Base-by-base conservation (phyloP, 2,797 vertebrate species). In the Podarcis siculus region DNA sequence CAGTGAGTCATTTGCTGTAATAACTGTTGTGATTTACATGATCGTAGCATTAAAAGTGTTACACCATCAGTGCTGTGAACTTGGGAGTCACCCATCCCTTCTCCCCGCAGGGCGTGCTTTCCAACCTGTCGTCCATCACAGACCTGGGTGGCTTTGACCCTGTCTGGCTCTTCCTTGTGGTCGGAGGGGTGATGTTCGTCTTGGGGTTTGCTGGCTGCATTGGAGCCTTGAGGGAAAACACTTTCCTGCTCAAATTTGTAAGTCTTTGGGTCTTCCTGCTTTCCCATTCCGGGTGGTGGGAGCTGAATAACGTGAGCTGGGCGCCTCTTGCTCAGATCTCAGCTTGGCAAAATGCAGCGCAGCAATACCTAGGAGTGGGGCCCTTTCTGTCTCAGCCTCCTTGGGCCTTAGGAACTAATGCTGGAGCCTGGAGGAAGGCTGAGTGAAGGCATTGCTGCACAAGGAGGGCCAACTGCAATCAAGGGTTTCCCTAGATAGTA, bases 91-190 rank as follows among this genome's bases (percentile, higher is more conserved):
- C 13, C 13, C 73, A 37, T 8, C 7, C 3, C 17, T 39, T 35
- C 35, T 72, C 3, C 88, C 89, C 82, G 39, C 95, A 99, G 98
- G 98, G 98, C 0, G 98, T 98, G 55, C 97, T 99, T 95, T 98
- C 98, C 94, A 99, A 99, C 94, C 97, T 99, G 94, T 98, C 98
- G 0, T 97, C 98, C 71, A 98, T 99, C 96, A 98, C 98, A 30
- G 98, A 99, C 92, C 96, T 99, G 37, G 98, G 98, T 5, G 98
- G 98, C 85, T 98, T 99, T 8, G 98, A 99, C 95, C 98, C 98
- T 0, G 98, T 99, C 80, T 99, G 98, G 98, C 97, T 99, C 89
- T 99, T 99, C 92, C 98, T 99, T 30, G 98, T 99, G 42, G 98
- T 98, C 0, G 98, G 98, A 90, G 98, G 94, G 71, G 95, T 98